Conservation (phyloP, 2,888 invertebrate species). For the Silvanus unidentatus region DNA sequence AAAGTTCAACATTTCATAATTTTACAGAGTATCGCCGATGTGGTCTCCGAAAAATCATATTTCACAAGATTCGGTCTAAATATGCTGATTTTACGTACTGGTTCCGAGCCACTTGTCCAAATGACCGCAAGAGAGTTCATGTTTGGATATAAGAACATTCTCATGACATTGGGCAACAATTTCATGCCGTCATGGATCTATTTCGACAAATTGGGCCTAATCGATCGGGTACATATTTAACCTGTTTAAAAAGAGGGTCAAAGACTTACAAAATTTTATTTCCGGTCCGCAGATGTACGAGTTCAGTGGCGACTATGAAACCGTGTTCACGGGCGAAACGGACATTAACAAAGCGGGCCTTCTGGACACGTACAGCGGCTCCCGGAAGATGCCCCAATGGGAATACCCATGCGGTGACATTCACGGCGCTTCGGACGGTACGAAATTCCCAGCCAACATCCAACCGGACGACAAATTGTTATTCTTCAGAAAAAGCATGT, state of each 20-base stretch:
- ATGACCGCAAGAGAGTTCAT: slow-evolving; percentile 85
- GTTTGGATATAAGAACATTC: slow-evolving; percentile 79
- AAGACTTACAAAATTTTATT: too few relatives aligned
- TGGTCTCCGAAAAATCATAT: slow-evolving; percentile 60
- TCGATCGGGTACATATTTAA: slow-evolving; percentile 70
- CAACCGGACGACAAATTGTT: slow-evolving; percentile 61
- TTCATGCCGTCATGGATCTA: slow-evolving; percentile 79
- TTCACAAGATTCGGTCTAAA: slow-evolving; percentile 66
- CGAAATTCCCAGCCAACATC: slow-evolving; percentile 72
- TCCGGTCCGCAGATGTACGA: slow-evolving; percentile 70
- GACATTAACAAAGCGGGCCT: slow-evolving; percentile 58
- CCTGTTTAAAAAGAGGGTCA: too few relatives aligned
- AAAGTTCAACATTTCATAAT: neutral
- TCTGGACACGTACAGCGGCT: slow-evolving; percentile 70
- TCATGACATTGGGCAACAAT: slow-evolving; percentile 77
- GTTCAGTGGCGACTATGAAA: slow-evolving; percentile 72
- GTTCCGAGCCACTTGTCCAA: slow-evolving; percentile 63
- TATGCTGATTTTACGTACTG: slow-evolving; percentile 61
- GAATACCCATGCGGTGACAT: slow-evolving; percentile 69
- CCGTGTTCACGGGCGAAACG: slow-evolving; percentile 65
- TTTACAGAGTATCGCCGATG: slow-evolving; percentile 72
- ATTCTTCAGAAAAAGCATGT: slow-evolving; percentile 81
- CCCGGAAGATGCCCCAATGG: slow-evolving; percentile 72
- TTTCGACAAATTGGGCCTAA: slow-evolving; percentile 81
- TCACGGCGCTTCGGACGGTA: slow-evolving; percentile 74